phyloP scores from a whole-genome alignment of 2,888 invertebrate species.

The Stenotaenia linearis region DNA sequence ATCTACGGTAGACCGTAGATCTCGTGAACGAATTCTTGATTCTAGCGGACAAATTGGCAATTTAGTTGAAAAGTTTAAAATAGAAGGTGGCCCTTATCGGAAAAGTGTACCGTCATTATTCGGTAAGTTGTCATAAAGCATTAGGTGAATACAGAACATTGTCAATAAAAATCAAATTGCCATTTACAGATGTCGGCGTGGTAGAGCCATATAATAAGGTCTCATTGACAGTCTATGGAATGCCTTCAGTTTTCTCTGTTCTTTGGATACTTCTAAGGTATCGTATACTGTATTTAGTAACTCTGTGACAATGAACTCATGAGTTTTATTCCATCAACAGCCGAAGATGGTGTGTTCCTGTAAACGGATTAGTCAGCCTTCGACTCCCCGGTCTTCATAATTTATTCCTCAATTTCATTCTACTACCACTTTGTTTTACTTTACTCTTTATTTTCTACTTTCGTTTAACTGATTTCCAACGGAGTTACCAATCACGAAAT shows the following conservation, averaged over 20 bases:
- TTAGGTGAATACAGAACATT: not conserved
- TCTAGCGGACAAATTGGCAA: conserved; percentile 90
- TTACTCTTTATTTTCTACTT: conserved; percentile 74
- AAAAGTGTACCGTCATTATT: conserved; percentile 53
- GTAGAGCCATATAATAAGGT: conserved; percentile 55
- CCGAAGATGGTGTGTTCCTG: conserved; percentile 68
- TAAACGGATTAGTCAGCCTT: conserved; percentile 54
- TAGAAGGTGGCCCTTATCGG: conserved; percentile 71
- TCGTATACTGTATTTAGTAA: conserved; percentile 6
- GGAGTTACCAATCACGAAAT: conserved; percentile 63
- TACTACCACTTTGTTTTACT: conserved; percentile 61
- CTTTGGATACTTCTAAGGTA: conserved; percentile 58
- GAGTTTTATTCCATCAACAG: conserved; percentile 49
- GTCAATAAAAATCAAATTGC: not conserved
- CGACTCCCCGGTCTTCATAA: conserved; percentile 69
- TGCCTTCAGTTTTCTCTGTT: conserved; percentile 62
- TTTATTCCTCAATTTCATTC: conserved; percentile 65
- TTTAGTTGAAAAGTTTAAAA: conserved; percentile 81
- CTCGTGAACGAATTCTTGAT: conserved; percentile 84
- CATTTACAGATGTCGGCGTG: not conserved
- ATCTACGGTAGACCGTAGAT: conserved; percentile 69
- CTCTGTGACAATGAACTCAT: not conserved
- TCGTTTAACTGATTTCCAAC: conserved; percentile 50
- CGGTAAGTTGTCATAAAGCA: conserved; percentile 33
- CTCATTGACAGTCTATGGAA: conserved; percentile 66